Evolutionary conservation across 35 echinoderm and acorn worm genomes (phyloP), one percentile per base, ranked within the genome.

Genomic region (Acanthaster planci): DNA sequence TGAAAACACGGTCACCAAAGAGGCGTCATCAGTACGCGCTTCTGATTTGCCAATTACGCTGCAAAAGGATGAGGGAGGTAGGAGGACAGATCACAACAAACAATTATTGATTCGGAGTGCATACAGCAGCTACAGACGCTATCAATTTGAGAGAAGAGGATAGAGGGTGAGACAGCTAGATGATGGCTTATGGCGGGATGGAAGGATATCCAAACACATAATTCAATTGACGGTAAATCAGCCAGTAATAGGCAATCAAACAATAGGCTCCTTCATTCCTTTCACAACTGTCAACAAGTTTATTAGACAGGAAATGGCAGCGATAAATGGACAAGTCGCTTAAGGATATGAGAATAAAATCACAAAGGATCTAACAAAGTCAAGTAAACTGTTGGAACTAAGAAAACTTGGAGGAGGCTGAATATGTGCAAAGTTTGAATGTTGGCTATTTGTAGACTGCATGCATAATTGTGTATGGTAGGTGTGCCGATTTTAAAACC

Each of bases 141-240:
- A 72, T 72, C 64, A 72, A 31, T 72, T 72, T 2, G 57, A 47
- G 42, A 47, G 42, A 47, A 47, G 42, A 1, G 64, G 29, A 72
- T 72, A 72, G 14, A 31, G 26, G 23, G 14, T 7, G 64, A 72
- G 64, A 72, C 64, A 72, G 64, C 14, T 55, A 30, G 64, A 72
- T 72, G 64, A 72, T 72, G 64, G 64, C 64, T 72, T 72, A 72
- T 72, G 64, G 64, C 64, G 64, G 21, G 26, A 72, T 72, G 34
- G 26, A 72, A 72, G 34, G 64, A 72, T 72, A 72, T 34, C 19
- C 34, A 36, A 34, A 26, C 64, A 72, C 34, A 34, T 72, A 72
- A 72, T 72, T 72, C 29, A 72, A 72, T 72, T 14, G 64, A 72
- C 2, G 30, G 64, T 72, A 72, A 72, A 72, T 72, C 64, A 72